phyloP scores from a whole-genome alignment of 2,888 invertebrate species.

The Electrophaes corylata region DNA sequence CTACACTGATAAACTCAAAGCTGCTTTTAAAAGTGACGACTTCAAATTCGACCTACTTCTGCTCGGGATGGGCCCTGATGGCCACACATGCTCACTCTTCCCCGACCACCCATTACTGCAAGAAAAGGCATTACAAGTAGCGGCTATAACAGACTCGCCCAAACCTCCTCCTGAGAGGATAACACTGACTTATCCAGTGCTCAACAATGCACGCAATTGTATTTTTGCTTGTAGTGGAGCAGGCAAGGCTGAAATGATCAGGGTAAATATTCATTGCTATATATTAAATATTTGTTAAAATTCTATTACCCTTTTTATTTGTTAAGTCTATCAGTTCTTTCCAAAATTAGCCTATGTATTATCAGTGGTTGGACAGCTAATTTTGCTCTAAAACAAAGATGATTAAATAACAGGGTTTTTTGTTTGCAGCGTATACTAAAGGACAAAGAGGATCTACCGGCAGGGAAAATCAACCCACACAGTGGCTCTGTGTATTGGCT shows the following conservation, averaged over 20 bases:
- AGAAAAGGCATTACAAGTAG: conserved; percentile 88
- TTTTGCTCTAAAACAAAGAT: no score
- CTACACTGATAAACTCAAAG: conserved; percentile 87
- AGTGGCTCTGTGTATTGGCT: conserved; percentile 87
- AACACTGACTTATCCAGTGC: conserved; percentile 95
- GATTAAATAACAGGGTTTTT: background rate
- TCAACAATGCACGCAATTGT: conserved; percentile 93
- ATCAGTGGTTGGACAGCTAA: background rate
- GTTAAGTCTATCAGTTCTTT: no score
- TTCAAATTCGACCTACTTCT: conserved; percentile 93
- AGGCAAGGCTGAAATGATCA: conserved; percentile 94
- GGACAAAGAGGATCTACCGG: conserved; percentile 91
- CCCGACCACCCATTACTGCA: conserved; percentile 87
- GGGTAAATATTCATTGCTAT: conserved; percentile 80
- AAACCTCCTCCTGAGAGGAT: conserved; percentile 97
- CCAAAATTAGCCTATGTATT: no score
- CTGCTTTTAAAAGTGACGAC: conserved; percentile 83
- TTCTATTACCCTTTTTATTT: no score
- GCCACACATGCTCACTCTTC: conserved; percentile 98
- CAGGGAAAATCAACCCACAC: conserved; percentile 88
- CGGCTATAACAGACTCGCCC: conserved; percentile 95
- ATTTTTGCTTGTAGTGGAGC: conserved; percentile 94
- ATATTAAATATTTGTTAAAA: no score
- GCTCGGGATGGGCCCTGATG: conserved; percentile 98
- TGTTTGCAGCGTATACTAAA: conserved; percentile 89